phyloP scores from a whole-genome alignment of 2,113 vertebrate genomes.

The Onychostruthus taczanowskii region DNA sequence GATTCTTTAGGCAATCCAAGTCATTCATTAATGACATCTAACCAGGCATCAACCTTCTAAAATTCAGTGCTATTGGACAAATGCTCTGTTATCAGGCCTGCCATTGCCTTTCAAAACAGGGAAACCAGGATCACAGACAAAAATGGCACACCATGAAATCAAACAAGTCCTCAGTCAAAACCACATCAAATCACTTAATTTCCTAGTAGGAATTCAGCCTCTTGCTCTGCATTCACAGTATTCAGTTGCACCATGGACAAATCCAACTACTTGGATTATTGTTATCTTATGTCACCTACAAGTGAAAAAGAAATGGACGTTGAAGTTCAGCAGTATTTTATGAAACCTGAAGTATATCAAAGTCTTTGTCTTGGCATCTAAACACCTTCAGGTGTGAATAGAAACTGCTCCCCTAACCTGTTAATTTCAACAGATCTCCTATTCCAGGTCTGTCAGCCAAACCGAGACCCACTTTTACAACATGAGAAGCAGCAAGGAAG shows the following conservation, averaged over 20 bases:
- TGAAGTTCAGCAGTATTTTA: background rate
- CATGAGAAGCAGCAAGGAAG: background rate
- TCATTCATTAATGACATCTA: too few species aligned
- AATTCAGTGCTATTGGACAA: background rate
- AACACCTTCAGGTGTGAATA: background rate
- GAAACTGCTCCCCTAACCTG: background rate
- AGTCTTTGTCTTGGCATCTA: background rate
- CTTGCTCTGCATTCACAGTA: too few species aligned
- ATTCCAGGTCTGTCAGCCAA: background rate
- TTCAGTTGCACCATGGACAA: background rate
- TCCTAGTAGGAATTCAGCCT: background rate
- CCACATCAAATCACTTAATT: accelerated
- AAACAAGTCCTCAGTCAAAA: background rate
- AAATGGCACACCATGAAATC: background rate
- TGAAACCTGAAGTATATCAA: background rate
- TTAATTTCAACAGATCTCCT: background rate
- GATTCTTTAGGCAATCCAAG: background rate
- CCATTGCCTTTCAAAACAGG: background rate
- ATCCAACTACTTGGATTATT: too few species aligned
- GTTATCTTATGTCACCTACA: too few species aligned
- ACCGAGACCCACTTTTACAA: background rate
- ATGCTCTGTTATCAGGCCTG: background rate
- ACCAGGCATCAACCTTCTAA: background rate
- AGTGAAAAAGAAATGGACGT: background rate
- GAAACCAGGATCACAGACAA: background rate